These are phyloP conservation scores for Darevskia mixta DNA, from an alignment of 2,797 vertebrate species.

Conservation along the genomic window DNA sequence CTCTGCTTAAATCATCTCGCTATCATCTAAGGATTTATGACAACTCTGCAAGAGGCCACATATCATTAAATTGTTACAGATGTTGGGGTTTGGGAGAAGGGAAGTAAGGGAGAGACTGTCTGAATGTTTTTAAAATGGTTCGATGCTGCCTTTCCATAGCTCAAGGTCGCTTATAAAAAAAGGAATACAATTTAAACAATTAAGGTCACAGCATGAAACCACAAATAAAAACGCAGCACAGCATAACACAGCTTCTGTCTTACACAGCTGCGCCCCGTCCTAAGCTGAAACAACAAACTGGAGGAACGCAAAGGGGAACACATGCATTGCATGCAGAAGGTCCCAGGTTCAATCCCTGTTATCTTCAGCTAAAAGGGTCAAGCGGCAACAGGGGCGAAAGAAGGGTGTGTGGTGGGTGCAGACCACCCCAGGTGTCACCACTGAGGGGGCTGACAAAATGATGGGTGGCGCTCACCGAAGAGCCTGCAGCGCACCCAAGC, in stretches of 20 bases:
- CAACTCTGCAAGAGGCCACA: neutral
- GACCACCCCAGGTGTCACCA: too few species aligned
- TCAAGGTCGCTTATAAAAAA: neutral
- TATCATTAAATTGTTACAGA: neutral
- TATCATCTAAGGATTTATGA: neutral
- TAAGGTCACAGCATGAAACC: neutral
- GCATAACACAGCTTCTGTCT: neutral
- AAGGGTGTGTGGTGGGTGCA: too few species aligned
- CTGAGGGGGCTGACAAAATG: too few species aligned
- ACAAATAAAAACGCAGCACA: neutral
- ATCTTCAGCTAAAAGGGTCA: neutral
- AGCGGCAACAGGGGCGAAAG: too few species aligned
- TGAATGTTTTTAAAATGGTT: neutral
- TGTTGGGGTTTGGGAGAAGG: neutral
- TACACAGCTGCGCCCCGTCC: neutral
- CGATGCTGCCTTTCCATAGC: neutral
- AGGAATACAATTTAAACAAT: too few species aligned
- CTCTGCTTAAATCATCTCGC: neutral
- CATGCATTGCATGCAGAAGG: neutral
- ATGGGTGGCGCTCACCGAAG: too few species aligned
- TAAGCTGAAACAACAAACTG: neutral
- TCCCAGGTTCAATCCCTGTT: neutral
- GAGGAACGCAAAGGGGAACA: neutral
- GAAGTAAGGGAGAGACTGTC: neutral
- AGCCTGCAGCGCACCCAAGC: too few species aligned